Conservation (phyloP, 2,113 vertebrate species). For the Pogonocichla stellata region DNA sequence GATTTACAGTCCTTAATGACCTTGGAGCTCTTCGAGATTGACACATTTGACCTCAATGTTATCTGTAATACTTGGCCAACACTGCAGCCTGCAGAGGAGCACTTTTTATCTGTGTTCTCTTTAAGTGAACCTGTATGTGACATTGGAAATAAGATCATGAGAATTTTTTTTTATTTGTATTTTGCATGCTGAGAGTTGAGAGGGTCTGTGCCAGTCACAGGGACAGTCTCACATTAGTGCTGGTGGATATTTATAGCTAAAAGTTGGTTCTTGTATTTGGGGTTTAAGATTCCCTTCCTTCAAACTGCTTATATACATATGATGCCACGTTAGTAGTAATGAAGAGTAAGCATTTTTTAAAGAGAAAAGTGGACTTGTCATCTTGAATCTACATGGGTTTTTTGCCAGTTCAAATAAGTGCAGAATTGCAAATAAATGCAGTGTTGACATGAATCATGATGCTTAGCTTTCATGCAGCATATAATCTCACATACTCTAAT, state of each 20-base stretch:
- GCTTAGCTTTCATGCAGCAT: conserved; percentile 27
- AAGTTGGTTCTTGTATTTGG: neutral
- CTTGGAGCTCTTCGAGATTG: neutral
- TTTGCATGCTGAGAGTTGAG: neutral
- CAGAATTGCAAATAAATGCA: neutral
- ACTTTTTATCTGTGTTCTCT: neutral
- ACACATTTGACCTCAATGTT: neutral
- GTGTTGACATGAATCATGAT: neutral
- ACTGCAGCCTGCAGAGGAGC: neutral
- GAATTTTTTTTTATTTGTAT: neutral
- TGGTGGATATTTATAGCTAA: neutral
- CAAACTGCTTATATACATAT: neutral
- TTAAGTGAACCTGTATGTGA: neutral
- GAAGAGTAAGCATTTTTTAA: neutral
- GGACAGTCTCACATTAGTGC: neutral
- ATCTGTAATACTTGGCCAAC: neutral
- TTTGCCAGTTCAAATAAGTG: neutral
- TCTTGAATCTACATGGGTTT: neutral
- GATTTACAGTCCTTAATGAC: neutral
- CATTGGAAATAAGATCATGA: neutral
- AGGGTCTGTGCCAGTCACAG: neutral
- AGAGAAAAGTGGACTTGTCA: neutral
- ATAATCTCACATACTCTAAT: conserved; percentile 31
- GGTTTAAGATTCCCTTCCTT: neutral
- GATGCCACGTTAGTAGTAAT: neutral